A percentile compares a stretch with the other conserved stretches of the same genome.
Evolutionary conservation across 2,113 vertebrate genomes (phyloP).

Genomic region (cattle (Bos taurus)): ARS-UCD2.0 NC_037333.1:103739501-103740000

Average conservation of each 20-base stretch:
- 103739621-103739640: too few species aligned
- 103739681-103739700: background rate
- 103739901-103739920: background rate
- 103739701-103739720: background rate
- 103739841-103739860: background rate
- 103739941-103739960: background rate
- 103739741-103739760: background rate
- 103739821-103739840: background rate
- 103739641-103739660: background rate
- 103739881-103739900: background rate
- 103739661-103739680: background rate
- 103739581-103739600: background rate
- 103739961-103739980: background rate
- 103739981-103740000: background rate
- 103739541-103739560: background rate
- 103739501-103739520: rapidly evolving
- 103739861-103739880: background rate
- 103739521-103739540: rapidly evolving
- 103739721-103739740: background rate
- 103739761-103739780: background rate
- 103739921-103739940: too few species aligned
- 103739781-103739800: background rate
- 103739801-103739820: background rate
- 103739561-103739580: background rate
- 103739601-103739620: background rate